Base-by-base conservation (phyloP, 1,140 invertebrate species). In the Zaprionus taronus region DNA sequence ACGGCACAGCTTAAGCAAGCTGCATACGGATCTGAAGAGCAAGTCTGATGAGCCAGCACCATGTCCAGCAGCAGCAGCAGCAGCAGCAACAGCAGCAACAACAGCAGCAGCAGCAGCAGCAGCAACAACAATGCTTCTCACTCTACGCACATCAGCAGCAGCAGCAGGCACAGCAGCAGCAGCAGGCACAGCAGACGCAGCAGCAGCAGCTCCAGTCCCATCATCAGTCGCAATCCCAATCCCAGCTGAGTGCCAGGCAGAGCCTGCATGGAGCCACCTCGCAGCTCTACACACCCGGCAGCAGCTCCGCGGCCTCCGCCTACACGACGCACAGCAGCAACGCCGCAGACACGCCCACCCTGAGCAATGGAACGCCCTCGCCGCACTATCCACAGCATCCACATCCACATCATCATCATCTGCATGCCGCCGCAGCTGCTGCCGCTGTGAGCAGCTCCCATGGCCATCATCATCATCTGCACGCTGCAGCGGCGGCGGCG, bases 1-100 rank as follows among this genome's bases (percentile, higher is more conserved):
- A 14, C 91, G 91, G 0, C 91, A 92, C 44, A 80, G 85, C n/a
- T 61, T 91, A 2, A 70, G 70, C 17, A 92, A 92, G 53, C 61
- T 92, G 36, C 91, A 92, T 41, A 68, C 79, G 57, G 84, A 89
- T 58, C 58, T 90, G n/a, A 89, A 89, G 63, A 84, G 71, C 69
- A 77, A 77, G 62, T 12, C 55, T 87, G 7, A 77, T 87, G 36
- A 65, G 79, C 34, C 83, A 85, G 47, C 84, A 89, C 58, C 91
- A 90, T 60, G 57, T 38, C 38, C 91, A 92, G 65, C 86, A 86
- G 20, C 91, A 92, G 69, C 94, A 94, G 61, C 90, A 91, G 28
- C 79, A 79, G 2, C 83, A 78, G 11, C 79, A 85, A 5, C 82
- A 85, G 36, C 82, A 85, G 47, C 85, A 84, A 17, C 85, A 83